These are phyloP conservation scores for Lophura nycthemera DNA, from an alignment of 2,113 vertebrate species.

Conservation along the genomic window DNA sequence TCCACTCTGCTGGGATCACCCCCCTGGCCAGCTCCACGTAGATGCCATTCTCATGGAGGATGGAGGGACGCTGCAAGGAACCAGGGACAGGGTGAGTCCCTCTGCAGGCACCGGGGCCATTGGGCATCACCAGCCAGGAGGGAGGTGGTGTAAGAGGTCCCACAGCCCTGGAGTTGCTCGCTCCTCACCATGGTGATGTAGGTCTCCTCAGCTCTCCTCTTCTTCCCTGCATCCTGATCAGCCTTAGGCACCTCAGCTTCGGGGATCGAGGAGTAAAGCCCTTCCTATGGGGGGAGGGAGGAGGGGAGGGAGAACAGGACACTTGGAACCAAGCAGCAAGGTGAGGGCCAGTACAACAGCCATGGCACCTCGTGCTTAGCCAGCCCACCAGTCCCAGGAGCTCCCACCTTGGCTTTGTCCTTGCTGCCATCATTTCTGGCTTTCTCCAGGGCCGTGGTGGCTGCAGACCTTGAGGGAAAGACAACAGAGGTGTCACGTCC, in stretches of 20 bases:
- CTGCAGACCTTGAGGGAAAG: constrained; percentile 7
- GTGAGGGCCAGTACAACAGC: rapidly evolving
- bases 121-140: rapidly evolving
- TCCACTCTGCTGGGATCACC: constrained; percentile 28
- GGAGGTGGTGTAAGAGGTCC: neutral
- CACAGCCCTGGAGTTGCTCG: neutral
- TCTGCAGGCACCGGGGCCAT: rapidly evolving
- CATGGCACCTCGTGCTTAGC: rapidly evolving
- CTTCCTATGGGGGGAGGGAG: neutral
- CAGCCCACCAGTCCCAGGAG: neutral
- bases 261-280: constrained; percentile 45
- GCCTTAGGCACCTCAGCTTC: neutral
- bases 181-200: constrained; percentile 79
- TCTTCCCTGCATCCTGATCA: constrained; percentile 2
- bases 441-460: neutral
- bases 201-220: constrained; percentile 55
- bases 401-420: constrained; percentile 36
- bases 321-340: rapidly evolving
- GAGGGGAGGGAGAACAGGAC: neutral
- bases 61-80: constrained; percentile 31
- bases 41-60: neutral
- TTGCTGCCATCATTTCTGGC: neutral
- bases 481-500: neutral
- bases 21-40: constrained; percentile 59
- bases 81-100: neutral